These are phyloP conservation scores for Thermophis baileyi DNA, from an alignment of 2,113 vertebrate genomes.

Conservation along the genomic window DNA sequence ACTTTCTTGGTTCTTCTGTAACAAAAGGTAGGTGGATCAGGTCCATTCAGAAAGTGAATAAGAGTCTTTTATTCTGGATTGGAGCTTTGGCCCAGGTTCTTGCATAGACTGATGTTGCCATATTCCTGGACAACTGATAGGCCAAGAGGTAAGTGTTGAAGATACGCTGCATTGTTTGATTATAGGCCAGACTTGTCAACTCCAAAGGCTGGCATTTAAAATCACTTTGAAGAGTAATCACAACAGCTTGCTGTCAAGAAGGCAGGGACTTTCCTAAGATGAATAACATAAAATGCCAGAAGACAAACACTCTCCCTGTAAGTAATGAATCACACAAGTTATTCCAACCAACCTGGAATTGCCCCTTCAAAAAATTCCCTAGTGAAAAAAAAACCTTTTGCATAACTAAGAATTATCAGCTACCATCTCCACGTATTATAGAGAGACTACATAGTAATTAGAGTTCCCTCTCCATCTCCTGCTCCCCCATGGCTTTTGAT, in stretches of 20 bases:
- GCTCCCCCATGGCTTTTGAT: not conserved
- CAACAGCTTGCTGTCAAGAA: conserved; percentile 48
- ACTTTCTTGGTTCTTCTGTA: conserved; percentile 21
- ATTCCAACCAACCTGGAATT: conserved; percentile 28
- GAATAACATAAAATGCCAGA: conserved; percentile 44
- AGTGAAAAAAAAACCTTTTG: not conserved
- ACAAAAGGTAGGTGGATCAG: not conserved
- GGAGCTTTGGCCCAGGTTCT: not conserved
- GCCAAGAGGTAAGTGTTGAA: conserved; percentile 17
- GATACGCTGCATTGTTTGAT: not conserved
- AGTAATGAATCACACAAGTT: conserved; percentile 57
- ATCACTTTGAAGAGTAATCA: conserved; percentile 41
- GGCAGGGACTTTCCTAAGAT: conserved; percentile 36
- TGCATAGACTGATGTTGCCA: not conserved
- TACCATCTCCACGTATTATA: not conserved
- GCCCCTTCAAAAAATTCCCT: not conserved
- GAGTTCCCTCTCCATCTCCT: not conserved
- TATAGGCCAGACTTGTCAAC: conserved; percentile 20
- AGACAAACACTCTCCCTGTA: conserved; percentile 51
- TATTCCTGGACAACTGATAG: conserved; percentile 21
- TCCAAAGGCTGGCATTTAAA: conserved; percentile 44
- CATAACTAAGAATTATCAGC: not conserved
- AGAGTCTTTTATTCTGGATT: conserved; percentile 4
- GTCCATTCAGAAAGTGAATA: not conserved
- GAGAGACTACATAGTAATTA: not conserved